These are phyloP conservation scores for Natrix natrix DNA, from an alignment of 2,797 vertebrate genomes.

Conservation along the genomic window DNA sequence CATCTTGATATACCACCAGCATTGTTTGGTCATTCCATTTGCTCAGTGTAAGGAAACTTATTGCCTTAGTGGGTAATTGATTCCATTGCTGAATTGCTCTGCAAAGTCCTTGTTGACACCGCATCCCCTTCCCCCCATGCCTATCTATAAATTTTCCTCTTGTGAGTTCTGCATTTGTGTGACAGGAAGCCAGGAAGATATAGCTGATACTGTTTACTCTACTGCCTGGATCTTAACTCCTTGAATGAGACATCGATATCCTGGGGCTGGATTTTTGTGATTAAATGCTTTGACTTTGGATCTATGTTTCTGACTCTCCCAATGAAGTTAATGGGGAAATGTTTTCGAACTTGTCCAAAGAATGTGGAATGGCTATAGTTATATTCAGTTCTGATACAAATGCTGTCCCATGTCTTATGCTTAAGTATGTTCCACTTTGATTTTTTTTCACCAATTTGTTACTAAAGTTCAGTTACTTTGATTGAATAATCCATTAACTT, in stretches of 20 bases:
- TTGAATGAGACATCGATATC: not conserved
- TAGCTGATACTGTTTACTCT: not conserved
- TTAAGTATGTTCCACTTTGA: not conserved
- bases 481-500: not conserved
- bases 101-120: not conserved
- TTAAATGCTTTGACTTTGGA: not conserved
- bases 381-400: not conserved
- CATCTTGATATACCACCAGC: not conserved
- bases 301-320: not conserved
- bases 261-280: not conserved
- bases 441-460: not conserved
- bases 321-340: not conserved
- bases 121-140: too few species aligned
- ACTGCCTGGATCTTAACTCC: not conserved
- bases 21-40: not conserved
- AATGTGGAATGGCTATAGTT: not conserved
- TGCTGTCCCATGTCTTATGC: not conserved
- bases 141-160: not conserved
- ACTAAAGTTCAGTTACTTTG: too few species aligned
- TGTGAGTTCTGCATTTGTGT: not conserved
- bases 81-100: not conserved
- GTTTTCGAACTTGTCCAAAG: not conserved
- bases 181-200: not conserved
- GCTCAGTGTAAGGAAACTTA: not conserved
- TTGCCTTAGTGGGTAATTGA: not conserved